Base-by-base conservation (phyloP, 2,888 invertebrate genomes). In the Mesorhabditis sp. region DNA sequence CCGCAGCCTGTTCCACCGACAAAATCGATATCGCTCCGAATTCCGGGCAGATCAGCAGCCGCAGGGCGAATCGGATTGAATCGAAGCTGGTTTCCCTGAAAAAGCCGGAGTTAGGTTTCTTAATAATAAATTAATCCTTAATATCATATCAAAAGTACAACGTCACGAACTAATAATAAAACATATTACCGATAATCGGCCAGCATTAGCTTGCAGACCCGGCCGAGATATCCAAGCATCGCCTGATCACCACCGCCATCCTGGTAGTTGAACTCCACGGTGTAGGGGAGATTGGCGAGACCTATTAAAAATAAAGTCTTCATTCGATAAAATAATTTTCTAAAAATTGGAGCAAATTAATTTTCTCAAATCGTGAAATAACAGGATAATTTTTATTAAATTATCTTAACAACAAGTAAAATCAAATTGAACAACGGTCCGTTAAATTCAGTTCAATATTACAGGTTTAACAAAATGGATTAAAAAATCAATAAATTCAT, bases 81-180 rank as follows among this genome's bases (percentile, higher is more conserved):
- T 50, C 58, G 58, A 50, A 50, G n/a, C n/a, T 50, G 7, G 58
- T 50, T 50, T 50, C 58, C n/a, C 58, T 50, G n/a, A 50, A 50
- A 50, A 50, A 28, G 1, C 28, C 28, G 28, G 28, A 28, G 2
- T 2, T 28, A 28, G 28, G 10, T 50, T 50, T 50, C n/a, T 50
- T n/a, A 50, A n/a, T 10, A 50, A 50, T 13, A 50, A 50, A 50
- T 50, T 50, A n/a, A n/a, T 13, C 1, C 58, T 50, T 28, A 28
- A 28, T 28, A 28, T 28, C 28, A 28, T 28, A 28, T 28, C 28
- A 28, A 28, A 28, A 28, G 28, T 28, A 28, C 28, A 2, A 28
- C 28, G 28, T 28, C 28, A 28, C 28, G 1, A 28, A 28, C 28
- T 28, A 28, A 28, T 28, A 28, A 28, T 28, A 28, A 28, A 28